Evolutionary conservation across 2,888 invertebrate genomes (phyloP).

Genomic region (Dolichopus griseipennis): DNA sequence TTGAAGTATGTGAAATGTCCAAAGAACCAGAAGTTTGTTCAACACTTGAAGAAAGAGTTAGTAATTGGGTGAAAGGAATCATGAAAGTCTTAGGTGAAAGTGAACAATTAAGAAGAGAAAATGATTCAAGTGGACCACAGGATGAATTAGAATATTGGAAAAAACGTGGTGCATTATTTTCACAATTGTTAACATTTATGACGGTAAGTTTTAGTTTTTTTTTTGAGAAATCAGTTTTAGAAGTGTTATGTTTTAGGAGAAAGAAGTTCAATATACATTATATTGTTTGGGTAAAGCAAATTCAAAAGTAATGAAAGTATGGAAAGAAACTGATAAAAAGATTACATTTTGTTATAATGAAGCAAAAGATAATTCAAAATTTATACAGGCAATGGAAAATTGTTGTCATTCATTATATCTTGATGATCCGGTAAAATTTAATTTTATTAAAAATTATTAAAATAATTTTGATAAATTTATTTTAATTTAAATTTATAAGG

Average conservation of each 20-base stretch:
- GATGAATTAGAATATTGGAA: conserved; percentile 97
- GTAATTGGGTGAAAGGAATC: conserved; percentile 69
- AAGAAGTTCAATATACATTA: conserved; percentile 68
- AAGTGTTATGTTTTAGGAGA: conserved; percentile 44
- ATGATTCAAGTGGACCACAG: conserved; percentile 85
- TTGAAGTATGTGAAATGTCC: conserved; percentile 61
- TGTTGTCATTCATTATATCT: conserved; percentile 89
- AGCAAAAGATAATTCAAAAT: conserved; percentile 92
- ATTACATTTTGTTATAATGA: conserved; percentile 93
- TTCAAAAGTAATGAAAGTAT: conserved; percentile 69
- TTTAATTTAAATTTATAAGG: conserved; percentile 22
- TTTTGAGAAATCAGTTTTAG: background rate
- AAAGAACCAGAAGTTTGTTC: conserved; percentile 57
- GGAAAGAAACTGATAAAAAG: conserved; percentile 79
- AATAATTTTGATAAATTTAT: background rate
- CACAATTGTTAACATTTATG: conserved; percentile 56
- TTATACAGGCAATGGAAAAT: conserved; percentile 86
- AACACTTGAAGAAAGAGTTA: conserved; percentile 63
- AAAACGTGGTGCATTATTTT: conserved; percentile 86
- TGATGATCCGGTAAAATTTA: conserved; percentile 67
- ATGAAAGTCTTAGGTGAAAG: conserved; percentile 82
- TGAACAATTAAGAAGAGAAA: conserved; percentile 83
- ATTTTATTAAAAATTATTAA: conserved; percentile 6
- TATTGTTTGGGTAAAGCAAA: conserved; percentile 65
- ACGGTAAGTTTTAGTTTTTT: background rate